These are phyloP conservation scores for Turnix velox DNA, from an alignment of 2,113 vertebrate genomes.

Conservation along the genomic window DNA sequence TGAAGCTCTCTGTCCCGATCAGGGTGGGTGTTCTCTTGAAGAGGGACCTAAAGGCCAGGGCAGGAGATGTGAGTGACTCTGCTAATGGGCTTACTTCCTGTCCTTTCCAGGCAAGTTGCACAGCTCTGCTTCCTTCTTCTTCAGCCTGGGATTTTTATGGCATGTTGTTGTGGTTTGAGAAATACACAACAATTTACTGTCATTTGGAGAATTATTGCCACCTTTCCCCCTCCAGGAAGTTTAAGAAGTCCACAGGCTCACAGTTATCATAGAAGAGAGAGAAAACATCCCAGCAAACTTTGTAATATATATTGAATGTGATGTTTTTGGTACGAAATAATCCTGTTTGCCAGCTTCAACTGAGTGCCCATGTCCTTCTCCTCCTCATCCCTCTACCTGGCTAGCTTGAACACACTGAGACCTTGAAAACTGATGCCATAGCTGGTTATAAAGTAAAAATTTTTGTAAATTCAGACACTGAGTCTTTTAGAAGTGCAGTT, in stretches of 20 bases:
- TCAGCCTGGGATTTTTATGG: neutral
- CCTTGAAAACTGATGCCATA: neutral
- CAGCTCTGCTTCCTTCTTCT: neutral
- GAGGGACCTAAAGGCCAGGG: neutral
- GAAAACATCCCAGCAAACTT: neutral
- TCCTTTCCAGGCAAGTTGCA: neutral
- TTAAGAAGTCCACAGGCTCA: neutral
- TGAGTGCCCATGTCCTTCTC: neutral
- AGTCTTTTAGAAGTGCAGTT: neutral
- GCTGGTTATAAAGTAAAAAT: neutral
- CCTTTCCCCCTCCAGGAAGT: neutral
- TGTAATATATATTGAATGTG: neutral
- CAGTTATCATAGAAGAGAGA: neutral
- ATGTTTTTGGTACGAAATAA: neutral
- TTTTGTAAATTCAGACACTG: neutral
- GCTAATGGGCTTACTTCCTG: neutral
- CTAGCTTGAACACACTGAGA: neutral
- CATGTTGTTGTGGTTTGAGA: neutral
- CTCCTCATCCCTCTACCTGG: neutral
- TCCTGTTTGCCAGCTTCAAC: neutral
- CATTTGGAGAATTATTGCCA: neutral
- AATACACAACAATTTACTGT: neutral
- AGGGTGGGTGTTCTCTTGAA: rapidly evolving
- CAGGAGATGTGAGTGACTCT: rapidly evolving
- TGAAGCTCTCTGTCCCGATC: neutral